phyloP scores from a whole-genome alignment of 2,113 vertebrate species.

The Athene cunicularia region DNA sequence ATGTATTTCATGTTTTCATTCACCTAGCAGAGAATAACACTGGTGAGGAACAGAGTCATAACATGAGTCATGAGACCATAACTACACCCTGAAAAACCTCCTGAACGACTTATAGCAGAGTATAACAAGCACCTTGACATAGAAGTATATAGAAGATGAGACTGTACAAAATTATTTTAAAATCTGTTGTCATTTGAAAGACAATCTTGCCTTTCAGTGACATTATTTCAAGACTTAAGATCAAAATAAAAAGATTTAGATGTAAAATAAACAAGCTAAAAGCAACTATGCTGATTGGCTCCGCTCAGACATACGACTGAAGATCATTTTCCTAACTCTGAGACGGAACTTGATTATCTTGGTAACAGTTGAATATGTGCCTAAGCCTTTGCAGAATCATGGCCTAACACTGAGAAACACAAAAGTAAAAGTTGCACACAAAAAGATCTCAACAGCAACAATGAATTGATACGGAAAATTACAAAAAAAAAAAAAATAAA shows the following conservation, averaged over 20 bases:
- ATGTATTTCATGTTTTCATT: background rate
- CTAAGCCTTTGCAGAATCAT: background rate
- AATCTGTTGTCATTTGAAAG: background rate
- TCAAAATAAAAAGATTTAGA: background rate
- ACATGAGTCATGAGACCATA: background rate
- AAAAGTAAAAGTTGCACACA: background rate
- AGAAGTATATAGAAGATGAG: background rate
- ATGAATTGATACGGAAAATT: accelerated
- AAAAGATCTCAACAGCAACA: background rate
- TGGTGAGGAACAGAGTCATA: background rate
- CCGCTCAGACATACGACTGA: accelerated
- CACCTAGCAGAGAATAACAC: background rate
- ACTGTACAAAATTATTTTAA: background rate
- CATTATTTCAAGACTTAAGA: background rate
- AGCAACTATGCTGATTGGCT: background rate
- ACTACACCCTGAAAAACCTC: background rate
- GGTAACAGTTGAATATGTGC: background rate
- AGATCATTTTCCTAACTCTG: background rate
- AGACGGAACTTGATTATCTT: background rate
- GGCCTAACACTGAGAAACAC: background rate
- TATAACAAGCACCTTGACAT: background rate
- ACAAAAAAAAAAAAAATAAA: background rate
- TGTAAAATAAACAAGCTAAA: background rate
- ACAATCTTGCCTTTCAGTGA: background rate
- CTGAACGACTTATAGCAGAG: background rate